Base-by-base conservation (phyloP, 1,140 invertebrate species). In the Mylabris phalerata region DNA sequence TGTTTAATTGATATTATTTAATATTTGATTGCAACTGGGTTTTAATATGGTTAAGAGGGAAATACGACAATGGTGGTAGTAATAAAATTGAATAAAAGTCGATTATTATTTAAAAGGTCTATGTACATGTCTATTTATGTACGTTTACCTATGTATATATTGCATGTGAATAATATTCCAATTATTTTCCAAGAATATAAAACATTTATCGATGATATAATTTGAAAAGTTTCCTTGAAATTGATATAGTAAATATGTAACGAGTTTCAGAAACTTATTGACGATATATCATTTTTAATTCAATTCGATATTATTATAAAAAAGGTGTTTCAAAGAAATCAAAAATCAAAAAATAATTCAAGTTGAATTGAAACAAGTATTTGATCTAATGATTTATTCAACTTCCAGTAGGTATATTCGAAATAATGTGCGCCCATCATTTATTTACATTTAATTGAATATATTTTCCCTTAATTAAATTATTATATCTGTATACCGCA, bases 401-500 rank as follows among this genome's bases (percentile, higher is more conserved):
- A 60, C 50, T 48, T 44, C n/a, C 26, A 48, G 5, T 39, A 44
- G 45, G 50, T 55, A 54, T 54, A 54, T 60, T 60, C 19, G 1
- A 59, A 59, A 59, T 59, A 59, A 59, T 48, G 46, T 44, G 51
- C 19, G 19, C 57, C 32, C 4, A 59, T 10, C n/a, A 46, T 41
- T 45, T 60, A 60, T 60, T 60, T 60, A 60, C 58, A 60, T 60
- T 60, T 60, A 55, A 60, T 60, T 60, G 58, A 60, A 60, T 60
- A 60, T 60, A 55, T 61, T 57, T 61, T 51, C 54, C 59, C 41
- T 61, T 61, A 61, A 61, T 61, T 57, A 61, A 61, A 61, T 61
- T 61, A 61, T 57, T 61, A 61, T 51, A 54, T 47, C 40, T 47
- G 32, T 61, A 46, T 48, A 54, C 27, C 47, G 46, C 38, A 56